A percentile compares a stretch with the other conserved stretches of the same genome.
These are phyloP conservation scores for Mus pahari DNA, from an alignment of 2,113 vertebrate species.

Conservation along the genomic window DNA sequence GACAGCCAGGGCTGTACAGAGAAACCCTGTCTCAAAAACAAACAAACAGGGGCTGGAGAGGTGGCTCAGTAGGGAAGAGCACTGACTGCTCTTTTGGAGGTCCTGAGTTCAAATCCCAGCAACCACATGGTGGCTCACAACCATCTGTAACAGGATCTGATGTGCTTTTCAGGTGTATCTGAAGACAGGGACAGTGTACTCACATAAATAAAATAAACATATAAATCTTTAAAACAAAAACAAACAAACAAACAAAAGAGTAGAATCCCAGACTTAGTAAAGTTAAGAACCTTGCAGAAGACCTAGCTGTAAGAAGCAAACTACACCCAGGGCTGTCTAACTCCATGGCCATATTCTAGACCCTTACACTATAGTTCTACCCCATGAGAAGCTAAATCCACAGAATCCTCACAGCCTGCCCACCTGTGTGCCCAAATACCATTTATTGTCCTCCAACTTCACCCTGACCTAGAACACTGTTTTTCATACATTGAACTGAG, in stretches of 20 bases:
- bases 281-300: constrained; percentile 3
- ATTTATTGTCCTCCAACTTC: not conserved
- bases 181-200: too few relatives aligned
- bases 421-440: not conserved
- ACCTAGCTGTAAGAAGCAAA: not conserved
- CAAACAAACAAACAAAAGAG: not conserved
- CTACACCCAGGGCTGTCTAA: constrained; percentile 1
- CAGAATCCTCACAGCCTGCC: not conserved
- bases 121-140: too few relatives aligned
- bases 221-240: too few relatives aligned
- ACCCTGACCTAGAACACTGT: constrained; percentile 45
- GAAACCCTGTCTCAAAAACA: too few relatives aligned
- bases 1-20: too few relatives aligned
- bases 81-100: too few relatives aligned
- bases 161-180: too few relatives aligned
- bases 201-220: too few relatives aligned
- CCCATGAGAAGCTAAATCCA: not conserved
- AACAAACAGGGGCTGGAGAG: too few relatives aligned
- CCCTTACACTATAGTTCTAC: not conserved
- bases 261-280: constrained; percentile 43
- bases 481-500: constrained; percentile 57
- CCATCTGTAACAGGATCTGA: too few relatives aligned
- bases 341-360: not conserved
- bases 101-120: too few relatives aligned
- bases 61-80: too few relatives aligned